These are phyloP conservation scores for Petrolisthes manimaculis DNA, from an alignment of 2,888 invertebrate genomes.

Conservation along the genomic window DNA sequence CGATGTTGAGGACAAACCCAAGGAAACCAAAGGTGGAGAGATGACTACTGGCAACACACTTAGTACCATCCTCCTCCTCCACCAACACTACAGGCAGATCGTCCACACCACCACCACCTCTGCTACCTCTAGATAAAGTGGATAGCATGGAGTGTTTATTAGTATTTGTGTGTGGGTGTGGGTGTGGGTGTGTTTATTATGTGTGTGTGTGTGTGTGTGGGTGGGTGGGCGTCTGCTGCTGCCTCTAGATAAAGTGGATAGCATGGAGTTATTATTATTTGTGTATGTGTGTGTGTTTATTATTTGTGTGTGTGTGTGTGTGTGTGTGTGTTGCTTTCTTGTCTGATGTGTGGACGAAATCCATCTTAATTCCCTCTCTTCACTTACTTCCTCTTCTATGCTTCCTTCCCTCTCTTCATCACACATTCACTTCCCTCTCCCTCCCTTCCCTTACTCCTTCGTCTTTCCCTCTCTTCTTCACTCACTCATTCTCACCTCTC, in stretches of 20 bases:
- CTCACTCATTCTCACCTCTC: not conserved
- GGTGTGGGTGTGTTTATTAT: too few species aligned
- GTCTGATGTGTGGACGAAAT: too few species aligned
- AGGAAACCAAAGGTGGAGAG: slow-evolving; percentile 58
- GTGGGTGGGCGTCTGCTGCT: not conserved
- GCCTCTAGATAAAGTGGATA: not conserved
- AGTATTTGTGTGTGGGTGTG: too few species aligned
- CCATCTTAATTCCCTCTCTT: too few species aligned
- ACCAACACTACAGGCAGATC: slow-evolving; percentile 49
- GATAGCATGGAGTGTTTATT: too few species aligned
- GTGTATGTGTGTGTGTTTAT: too few species aligned
- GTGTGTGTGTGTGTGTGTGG: too few species aligned
- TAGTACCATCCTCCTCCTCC: slow-evolving; percentile 37
- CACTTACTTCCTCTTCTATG: too few species aligned
- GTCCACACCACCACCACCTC: not conserved
- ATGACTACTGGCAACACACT: slow-evolving; percentile 42
- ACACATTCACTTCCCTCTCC: not conserved
- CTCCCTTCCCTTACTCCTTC: not conserved
- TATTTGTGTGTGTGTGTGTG: too few species aligned
- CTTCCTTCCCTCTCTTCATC: not conserved
- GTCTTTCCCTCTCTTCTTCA: not conserved
- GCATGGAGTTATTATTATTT: too few species aligned
- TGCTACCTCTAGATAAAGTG: not conserved
- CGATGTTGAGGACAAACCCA: slow-evolving; percentile 52
- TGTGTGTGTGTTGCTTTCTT: too few species aligned